These are phyloP conservation scores for Zootermopsis nevadensis DNA, from an alignment of 2,888 invertebrate genomes.

Conservation along the genomic window DNA sequence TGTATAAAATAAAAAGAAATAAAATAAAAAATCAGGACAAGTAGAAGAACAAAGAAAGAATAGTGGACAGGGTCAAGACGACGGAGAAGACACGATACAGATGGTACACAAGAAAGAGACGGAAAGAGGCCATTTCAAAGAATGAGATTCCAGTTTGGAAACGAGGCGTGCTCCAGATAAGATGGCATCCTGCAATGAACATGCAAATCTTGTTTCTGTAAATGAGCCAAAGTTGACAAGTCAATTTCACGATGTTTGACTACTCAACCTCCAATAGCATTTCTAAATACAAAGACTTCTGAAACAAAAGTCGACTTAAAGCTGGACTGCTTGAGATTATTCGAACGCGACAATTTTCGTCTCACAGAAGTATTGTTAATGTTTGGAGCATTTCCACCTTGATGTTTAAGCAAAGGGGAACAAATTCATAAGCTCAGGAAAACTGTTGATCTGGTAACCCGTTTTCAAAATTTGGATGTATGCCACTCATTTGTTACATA, in stretches of 20 bases:
- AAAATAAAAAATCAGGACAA: background rate
- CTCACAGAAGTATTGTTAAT: no score
- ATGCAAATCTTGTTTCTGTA: constrained; percentile 7
- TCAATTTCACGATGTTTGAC: background rate
- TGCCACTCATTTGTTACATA: no score
- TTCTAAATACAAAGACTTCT: no score
- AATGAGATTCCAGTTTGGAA: constrained; percentile 13
- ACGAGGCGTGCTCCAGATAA: constrained; percentile 21
- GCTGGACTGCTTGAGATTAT: no score
- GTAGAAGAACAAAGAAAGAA: constrained; percentile 30
- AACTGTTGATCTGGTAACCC: no score
- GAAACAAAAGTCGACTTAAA: no score
- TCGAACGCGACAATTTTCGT: no score
- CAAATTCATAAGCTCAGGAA: no score
- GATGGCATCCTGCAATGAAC: constrained; percentile 11
- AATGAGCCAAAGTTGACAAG: background rate
- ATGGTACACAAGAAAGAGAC: constrained; percentile 19
- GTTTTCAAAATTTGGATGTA: no score
- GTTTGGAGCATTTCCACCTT: no score
- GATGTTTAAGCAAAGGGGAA: no score
- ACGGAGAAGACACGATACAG: background rate
- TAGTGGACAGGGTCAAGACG: background rate
- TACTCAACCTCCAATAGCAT: background rate
- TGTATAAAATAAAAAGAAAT: constrained; percentile 21
- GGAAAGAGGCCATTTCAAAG: constrained; percentile 7